Base-by-base conservation (phyloP, 2,113 vertebrate species). In the Eurystomus gularis region DNA sequence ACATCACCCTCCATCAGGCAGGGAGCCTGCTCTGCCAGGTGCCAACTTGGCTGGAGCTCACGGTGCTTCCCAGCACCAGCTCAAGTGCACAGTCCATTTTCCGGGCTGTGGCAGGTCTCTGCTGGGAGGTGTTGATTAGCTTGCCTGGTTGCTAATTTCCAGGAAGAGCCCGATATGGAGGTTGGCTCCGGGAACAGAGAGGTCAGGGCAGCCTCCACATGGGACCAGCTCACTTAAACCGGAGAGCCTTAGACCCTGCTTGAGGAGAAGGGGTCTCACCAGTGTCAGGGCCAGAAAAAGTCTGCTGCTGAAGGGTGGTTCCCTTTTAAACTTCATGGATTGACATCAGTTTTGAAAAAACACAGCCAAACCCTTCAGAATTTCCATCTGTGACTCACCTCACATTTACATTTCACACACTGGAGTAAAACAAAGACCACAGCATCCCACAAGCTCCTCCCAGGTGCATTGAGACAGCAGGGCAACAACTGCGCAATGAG, bases 21-120 rank as follows among this genome's bases (percentile, higher is more conserved):
- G 17, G 18, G 37, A 70, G 21, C 62, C 66, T 39, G 3, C 57
- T 69, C 54, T 11, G 7, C 28, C 23, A 21, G 64, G 28, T 35
- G 76, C 80, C 64, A 8, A 3, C 60, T 90, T 92, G 93, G 96
- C 93, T 1, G 9, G 42, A 40, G 55, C 60, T 70, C 8, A 0
- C 6, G 68, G 60, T 77, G 68, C 64, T 95, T 96, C 93, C 94
- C 95, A 96, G 93, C 82, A 94, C 86, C 23, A n/a, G 80, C 70
- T 75, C 83, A 51, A 61, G 49, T 4, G 1, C 54, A 7, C 0
- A 10, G 58, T n/a, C 31, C 3, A 0, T 73, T 11, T 92, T 94
- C 96, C 95, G 46, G 91, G 72, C 87, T 25, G 46, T 2, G 4
- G 52, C 4, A 5, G 23, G 20, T 66, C 73, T 79, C 48, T 91